Evolutionary conservation across 2,888 invertebrate genomes (phyloP).

Genomic region (Dryococelus australis): DNA sequence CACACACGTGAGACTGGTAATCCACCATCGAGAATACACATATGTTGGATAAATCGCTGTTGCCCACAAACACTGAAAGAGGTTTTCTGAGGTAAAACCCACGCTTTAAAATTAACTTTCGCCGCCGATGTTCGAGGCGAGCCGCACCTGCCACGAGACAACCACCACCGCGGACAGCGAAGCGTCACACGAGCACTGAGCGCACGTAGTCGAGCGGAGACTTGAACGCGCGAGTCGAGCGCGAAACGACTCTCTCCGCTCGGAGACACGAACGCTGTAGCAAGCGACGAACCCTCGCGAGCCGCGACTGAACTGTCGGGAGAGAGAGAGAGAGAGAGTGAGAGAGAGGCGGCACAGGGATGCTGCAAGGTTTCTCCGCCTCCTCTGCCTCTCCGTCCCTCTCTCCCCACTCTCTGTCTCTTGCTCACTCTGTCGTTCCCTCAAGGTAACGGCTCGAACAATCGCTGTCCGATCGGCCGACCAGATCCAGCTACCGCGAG

Average conservation of each 20-base stretch:
- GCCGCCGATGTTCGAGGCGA: too few species aligned
- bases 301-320: not conserved
- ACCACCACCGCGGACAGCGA: not conserved
- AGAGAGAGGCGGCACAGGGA: not conserved
- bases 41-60: too few species aligned
- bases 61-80: too few species aligned
- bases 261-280: not conserved
- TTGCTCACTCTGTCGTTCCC: not conserved
- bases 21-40: not conserved
- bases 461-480: constrained; percentile 1
- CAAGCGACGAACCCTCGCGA: constrained; percentile 7
- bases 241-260: too few species aligned
- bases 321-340: too few species aligned
- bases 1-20: not conserved
- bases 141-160: too few species aligned
- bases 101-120: too few species aligned
- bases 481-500: not conserved
- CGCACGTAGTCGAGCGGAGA: not conserved
- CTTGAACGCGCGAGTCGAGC: not conserved
- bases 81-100: too few species aligned
- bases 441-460: constrained; percentile 16
- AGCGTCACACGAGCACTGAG: not conserved
- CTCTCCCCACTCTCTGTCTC: not conserved
- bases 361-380: constrained; percentile 2
- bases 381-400: not conserved